Conservation (phyloP, 2,888 invertebrate genomes). For the Automeris io region DNA sequence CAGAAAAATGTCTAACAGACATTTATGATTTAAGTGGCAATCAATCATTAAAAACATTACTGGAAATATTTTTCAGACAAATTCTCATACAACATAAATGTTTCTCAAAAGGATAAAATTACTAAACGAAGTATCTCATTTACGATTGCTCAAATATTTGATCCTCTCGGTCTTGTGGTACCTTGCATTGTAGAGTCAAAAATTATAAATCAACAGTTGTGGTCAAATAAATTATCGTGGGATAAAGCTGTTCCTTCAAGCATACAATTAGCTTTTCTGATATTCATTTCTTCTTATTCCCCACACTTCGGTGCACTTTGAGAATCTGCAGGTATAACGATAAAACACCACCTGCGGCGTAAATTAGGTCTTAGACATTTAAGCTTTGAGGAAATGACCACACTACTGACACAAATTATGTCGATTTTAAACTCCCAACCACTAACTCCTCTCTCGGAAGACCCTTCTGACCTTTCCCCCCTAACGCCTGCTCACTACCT, state of each 20-base stretch:
- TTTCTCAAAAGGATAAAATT: constrained; percentile 12
- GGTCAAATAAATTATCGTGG: constrained; percentile 20
- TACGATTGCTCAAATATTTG: constrained; percentile 17
- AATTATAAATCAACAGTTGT: constrained; percentile 18
- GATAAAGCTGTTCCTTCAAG: constrained; percentile 17
- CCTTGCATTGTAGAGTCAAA: constrained; percentile 21
- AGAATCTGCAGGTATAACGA: constrained; percentile 15
- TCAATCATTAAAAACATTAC: constrained; percentile 17
- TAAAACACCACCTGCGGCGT: constrained; percentile 10
- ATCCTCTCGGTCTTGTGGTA: constrained; percentile 17
- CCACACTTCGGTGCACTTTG: constrained; percentile 13
- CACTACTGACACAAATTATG: constrained; percentile 12
- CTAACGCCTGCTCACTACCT: constrained; percentile 15
- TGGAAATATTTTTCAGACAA: constrained; percentile 18
- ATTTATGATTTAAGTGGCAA: constrained; percentile 6
- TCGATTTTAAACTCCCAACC: constrained; percentile 16
- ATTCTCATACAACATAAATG: constrained; percentile 16
- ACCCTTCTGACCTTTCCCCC: constrained; percentile 8
- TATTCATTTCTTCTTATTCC: constrained; percentile 11
- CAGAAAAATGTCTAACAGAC: neutral
- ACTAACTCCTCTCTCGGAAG: constrained; percentile 13
- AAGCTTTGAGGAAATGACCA: constrained; percentile 14
- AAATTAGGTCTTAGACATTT: constrained; percentile 16
- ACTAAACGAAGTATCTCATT: constrained; percentile 22
- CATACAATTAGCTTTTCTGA: no score